These are phyloP conservation scores for Latrodectus elegans DNA, from an alignment of 2,888 invertebrate species.

Conservation along the genomic window DNA sequence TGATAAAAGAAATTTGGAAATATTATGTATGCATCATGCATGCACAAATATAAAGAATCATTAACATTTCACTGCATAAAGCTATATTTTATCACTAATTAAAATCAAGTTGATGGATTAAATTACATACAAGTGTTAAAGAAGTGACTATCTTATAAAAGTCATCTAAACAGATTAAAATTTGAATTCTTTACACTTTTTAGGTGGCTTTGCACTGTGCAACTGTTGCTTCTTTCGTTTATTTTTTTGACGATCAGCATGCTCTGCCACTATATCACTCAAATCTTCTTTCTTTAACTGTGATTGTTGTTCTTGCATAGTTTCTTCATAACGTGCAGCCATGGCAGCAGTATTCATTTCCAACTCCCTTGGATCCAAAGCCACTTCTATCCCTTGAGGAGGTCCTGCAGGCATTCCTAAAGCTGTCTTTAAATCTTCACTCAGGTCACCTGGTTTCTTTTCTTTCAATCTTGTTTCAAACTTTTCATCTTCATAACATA, in stretches of 20 bases:
- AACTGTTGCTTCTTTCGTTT: slow-evolving; percentile 90
- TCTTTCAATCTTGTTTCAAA: slow-evolving; percentile 97
- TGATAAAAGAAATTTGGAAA: too few relatives aligned
- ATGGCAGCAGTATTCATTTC: slow-evolving; percentile 97
- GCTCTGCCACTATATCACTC: slow-evolving; percentile 98
- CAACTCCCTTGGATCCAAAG: slow-evolving; percentile 96
- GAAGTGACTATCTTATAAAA: too few relatives aligned
- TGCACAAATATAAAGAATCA: too few relatives aligned
- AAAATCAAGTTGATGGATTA: too few relatives aligned
- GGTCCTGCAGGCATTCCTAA: slow-evolving; percentile 98
- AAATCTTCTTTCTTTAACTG: slow-evolving; percentile 93
- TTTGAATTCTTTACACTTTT: slow-evolving; percentile 99
- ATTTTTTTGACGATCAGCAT: slow-evolving; percentile 96
- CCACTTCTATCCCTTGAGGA: slow-evolving; percentile 85
- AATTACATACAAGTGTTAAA: too few relatives aligned
- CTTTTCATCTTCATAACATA: slow-evolving; percentile 99
- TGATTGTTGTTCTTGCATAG: slow-evolving; percentile 93
- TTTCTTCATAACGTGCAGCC: slow-evolving; percentile 96
- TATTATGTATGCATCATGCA: too few relatives aligned
- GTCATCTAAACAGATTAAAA: slow-evolving; percentile 79
- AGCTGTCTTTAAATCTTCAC: slow-evolving; percentile 95
- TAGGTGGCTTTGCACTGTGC: slow-evolving; percentile 88
- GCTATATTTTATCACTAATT: too few relatives aligned
- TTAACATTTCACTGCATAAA: too few relatives aligned
- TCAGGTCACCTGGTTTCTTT: slow-evolving; percentile 98